Evolutionary conservation across 2,888 invertebrate genomes (phyloP), one percentile per base, ranked within the genome.

Genomic region (Limnephilus lunatus): DNA sequence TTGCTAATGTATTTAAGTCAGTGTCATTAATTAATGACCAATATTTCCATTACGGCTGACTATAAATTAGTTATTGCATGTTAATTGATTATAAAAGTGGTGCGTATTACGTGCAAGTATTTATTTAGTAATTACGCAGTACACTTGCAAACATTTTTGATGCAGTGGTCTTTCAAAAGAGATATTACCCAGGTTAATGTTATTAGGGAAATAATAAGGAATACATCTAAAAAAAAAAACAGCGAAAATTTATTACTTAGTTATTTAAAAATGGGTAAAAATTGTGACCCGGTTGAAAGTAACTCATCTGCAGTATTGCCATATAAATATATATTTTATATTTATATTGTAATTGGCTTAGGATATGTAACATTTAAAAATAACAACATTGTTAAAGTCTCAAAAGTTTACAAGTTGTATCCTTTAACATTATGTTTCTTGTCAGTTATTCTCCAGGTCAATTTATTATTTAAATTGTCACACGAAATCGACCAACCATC

Each of bases 361-460:
- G 86, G 86, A 44, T 86, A 86, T 14, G n/a, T 86, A 48, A 86
- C 35, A 48, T 15, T 86, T 44, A 25, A 86, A 44, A 86, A 31
- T 30, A 53, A 88, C 19, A 88, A 88, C 11, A 53, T 88, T 25
- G 15, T 68, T 30, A 68, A 32, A 68, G n/a, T 32, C 7, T 68
- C 88, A 32, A 53, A 31, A 31, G 25, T 88, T 7, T 88, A 68
- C n/a, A 88, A 88, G n/a, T 0, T 88, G 30, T 88, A 53, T 88
- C 88, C 88, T 19, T 88, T 25, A 11, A 32, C 25, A 88, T n/a
- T 88, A 31, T 88, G 88, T 35, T 25, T 30, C n/a, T 9, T 88
- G 4, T 19, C 80, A 32, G 30, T 88, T 31, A 31, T 88, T 9
- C 15, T 68, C 7, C 86, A 86, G n/a, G 68, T 25, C 7, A 68